Conservation (phyloP, 2,797 vertebrate genomes). For the Hydrophis major region DNA sequence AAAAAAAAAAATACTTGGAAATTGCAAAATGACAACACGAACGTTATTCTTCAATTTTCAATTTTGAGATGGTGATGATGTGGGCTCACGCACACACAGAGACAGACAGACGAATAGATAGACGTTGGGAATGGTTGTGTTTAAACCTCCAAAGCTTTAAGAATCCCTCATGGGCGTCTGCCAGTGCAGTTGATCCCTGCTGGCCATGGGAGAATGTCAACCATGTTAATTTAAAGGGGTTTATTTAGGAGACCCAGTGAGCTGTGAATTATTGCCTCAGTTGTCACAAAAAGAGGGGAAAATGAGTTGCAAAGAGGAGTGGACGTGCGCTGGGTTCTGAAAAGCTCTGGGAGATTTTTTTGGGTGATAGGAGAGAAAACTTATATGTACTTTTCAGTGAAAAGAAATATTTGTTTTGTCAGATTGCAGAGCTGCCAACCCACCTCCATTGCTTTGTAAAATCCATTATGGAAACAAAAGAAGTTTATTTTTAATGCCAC, state of each 20-base stretch:
- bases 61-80: constrained; percentile 41
- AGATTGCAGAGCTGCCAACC: constrained; percentile 43
- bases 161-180: constrained; percentile 61
- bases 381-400: constrained; percentile 36
- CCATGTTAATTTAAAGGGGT: constrained; percentile 63
- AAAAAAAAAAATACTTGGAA: constrained; percentile 29
- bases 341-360: constrained; percentile 50
- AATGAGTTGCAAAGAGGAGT: constrained; percentile 59
- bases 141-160: constrained; percentile 49
- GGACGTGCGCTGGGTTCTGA: constrained; percentile 57
- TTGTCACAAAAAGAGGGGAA: constrained; percentile 58
- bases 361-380: constrained; percentile 47
- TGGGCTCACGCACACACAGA: not conserved
- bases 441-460: constrained; percentile 47
- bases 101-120: not conserved
- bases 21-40: constrained; percentile 47
- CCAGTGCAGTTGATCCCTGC: constrained; percentile 53
- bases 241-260: constrained; percentile 66
- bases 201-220: constrained; percentile 63
- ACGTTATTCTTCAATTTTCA: constrained; percentile 48
- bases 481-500: constrained; percentile 45
- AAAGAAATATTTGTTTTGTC: constrained; percentile 52
- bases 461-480: constrained; percentile 50
- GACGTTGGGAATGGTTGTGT: constrained; percentile 35
- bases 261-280: constrained; percentile 65